Percentiles rank a stretch among this genome's conserved stretches.
These are phyloP conservation scores for Griposia aprilina DNA, from an alignment of 2,888 invertebrate genomes.

Conservation along the genomic window DNA sequence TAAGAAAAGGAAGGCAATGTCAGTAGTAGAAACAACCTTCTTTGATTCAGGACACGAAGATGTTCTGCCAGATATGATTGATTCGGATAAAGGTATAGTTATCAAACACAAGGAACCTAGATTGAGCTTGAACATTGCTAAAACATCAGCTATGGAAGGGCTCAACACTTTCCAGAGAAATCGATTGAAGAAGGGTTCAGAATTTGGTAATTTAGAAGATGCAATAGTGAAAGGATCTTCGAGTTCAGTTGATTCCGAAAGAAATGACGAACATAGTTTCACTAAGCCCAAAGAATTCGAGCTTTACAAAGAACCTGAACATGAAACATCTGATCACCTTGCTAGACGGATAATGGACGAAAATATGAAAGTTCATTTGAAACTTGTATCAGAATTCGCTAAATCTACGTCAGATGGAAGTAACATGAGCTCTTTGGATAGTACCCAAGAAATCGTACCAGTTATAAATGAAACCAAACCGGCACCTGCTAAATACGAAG, in stretches of 20 bases:
- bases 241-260: conserved; percentile 87
- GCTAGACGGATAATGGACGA: conserved; percentile 88
- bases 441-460: conserved; percentile 78
- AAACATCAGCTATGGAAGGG: conserved; percentile 91
- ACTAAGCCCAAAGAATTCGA: conserved; percentile 77
- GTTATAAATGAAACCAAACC: conserved; percentile 72
- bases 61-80: conserved; percentile 85
- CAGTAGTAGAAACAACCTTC: conserved; percentile 87
- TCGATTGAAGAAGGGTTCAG: conserved; percentile 93
- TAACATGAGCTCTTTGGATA: conserved; percentile 85
- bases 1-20: conserved; percentile 93
- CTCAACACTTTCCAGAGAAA: conserved; percentile 92
- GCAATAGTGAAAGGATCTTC: conserved; percentile 92
- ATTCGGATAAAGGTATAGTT: conserved; percentile 80
- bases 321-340: conserved; percentile 87
- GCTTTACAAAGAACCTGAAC: conserved; percentile 77
- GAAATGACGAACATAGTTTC: conserved; percentile 77
- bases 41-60: conserved; percentile 84
- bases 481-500: conserved; percentile 82
- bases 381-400: conserved; percentile 87
- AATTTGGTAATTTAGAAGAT: conserved; percentile 94
- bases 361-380: conserved; percentile 87
- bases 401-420: conserved; percentile 88
- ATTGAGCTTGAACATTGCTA: conserved; percentile 88
- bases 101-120: conserved; percentile 90